Conservation (phyloP, 64 coral and sea anemone species). For the Stichodactyla mertensii region DNA sequence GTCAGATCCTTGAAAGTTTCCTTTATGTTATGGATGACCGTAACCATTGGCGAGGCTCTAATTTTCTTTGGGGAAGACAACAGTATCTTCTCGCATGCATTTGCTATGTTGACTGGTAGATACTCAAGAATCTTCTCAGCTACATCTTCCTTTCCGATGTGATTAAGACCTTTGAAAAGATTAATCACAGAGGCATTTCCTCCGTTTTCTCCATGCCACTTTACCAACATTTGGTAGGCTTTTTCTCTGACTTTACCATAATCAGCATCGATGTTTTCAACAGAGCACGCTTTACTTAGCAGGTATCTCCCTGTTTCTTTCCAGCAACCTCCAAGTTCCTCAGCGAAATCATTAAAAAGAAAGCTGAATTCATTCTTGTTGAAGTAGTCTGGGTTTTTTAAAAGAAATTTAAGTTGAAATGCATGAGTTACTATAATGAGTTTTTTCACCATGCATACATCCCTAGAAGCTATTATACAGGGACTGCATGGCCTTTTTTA, state of each 20-base stretch:
- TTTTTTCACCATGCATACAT: not conserved
- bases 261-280: conserved; percentile 77
- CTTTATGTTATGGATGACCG: not conserved
- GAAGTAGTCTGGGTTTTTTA: not conserved
- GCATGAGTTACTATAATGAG: not conserved
- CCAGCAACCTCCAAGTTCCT: conserved; percentile 72
- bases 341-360: conserved; percentile 55
- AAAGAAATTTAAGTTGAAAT: not conserved
- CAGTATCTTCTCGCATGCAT: not conserved
- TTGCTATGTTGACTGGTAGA: conserved; percentile 1
- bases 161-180: conserved; percentile 35
- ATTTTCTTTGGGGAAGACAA: conserved; percentile 11
- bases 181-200: conserved; percentile 24
- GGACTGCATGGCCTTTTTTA: too few species aligned
- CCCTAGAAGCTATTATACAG: too few species aligned
- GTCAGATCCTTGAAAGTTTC: not conserved
- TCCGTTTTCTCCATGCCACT: conserved; percentile 68
- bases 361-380: conserved; percentile 13
- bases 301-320: conserved; percentile 58
- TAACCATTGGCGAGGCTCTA: not conserved
- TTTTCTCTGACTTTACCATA: conserved; percentile 70
- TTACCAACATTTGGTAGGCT: conserved; percentile 68
- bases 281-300: conserved; percentile 60
- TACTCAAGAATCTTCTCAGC: conserved; percentile 56
- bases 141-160: conserved; percentile 48